A percentile compares a stretch with the other conserved stretches of the same genome.
These are phyloP conservation scores for Nothoprocta pentlandii DNA, from an alignment of 2,113 vertebrate species.

Conservation along the genomic window DNA sequence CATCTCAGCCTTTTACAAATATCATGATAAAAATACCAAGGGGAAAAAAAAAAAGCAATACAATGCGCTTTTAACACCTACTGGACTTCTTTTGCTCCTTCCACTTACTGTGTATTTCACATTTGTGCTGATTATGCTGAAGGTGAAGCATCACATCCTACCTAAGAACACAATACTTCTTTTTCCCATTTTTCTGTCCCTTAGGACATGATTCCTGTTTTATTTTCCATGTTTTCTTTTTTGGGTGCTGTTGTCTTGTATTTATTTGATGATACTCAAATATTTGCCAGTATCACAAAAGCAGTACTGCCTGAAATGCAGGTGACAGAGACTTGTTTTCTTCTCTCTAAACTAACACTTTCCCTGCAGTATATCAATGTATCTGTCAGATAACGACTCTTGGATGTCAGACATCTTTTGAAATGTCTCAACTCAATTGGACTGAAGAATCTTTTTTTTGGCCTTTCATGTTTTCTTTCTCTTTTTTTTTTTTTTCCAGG, in stretches of 20 bases:
- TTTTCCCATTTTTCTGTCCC: neutral
- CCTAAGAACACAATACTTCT: neutral
- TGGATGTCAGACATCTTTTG: neutral
- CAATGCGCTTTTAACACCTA: neutral
- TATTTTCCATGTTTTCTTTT: neutral
- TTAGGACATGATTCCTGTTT: neutral
- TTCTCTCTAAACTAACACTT: neutral
- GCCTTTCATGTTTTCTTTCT: neutral
- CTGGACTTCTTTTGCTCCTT: neutral
- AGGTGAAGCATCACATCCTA: neutral
- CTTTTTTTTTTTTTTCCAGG: too few relatives aligned
- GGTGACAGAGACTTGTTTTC: neutral
- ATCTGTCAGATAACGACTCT: neutral
- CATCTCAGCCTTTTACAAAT: neutral
- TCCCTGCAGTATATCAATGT: neutral
- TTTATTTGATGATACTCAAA: neutral
- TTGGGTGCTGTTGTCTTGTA: neutral
- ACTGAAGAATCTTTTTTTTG: neutral
- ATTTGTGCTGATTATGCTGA: neutral
- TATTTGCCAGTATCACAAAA: neutral
- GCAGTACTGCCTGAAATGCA: neutral
- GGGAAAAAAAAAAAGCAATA: neutral
- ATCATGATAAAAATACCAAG: neutral
- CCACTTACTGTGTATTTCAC: neutral
- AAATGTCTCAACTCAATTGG: neutral